Evolutionary conservation across 1,140 invertebrate genomes (phyloP).

Genomic region (Temnothorax curvispinosus): DNA sequence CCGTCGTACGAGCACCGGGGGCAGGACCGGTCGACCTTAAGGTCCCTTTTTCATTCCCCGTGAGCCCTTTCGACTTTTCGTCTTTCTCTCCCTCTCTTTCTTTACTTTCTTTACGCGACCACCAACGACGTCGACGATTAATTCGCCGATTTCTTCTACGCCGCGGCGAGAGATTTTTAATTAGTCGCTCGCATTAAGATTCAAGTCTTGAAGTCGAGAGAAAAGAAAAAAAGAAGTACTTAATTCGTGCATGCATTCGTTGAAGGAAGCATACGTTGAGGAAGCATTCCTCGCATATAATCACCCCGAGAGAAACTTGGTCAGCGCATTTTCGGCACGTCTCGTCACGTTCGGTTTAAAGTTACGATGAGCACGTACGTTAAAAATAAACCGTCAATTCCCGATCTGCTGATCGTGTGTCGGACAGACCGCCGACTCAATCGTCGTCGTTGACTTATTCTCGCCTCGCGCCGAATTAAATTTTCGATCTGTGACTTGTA

Average conservation of each 20-base stretch:
- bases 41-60: conserved; percentile 25
- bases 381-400: conserved; percentile 18
- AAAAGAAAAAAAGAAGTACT: background rate
- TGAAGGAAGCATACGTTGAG: background rate
- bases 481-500: conserved; percentile 60
- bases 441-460: conserved; percentile 13
- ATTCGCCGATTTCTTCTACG: conserved; percentile 50
- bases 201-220: background rate
- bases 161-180: conserved; percentile 48
- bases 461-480: conserved; percentile 22
- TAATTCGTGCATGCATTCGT: background rate
- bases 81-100: background rate
- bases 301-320: background rate
- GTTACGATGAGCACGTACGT: background rate
- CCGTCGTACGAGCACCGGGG: conserved; percentile 1
- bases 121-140: conserved; percentile 58
- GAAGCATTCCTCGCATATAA: conserved; percentile 8
- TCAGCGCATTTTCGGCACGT: conserved; percentile 13
- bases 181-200: conserved; percentile 44
- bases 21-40: conserved; percentile 48
- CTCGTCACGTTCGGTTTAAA: background rate
- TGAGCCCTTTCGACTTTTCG: conserved; percentile 7
- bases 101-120: conserved; percentile 5
- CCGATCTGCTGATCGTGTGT: conserved; percentile 11
- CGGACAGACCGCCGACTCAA: background rate